Percentiles rank a stretch among this genome's conserved stretches.
Conservation (phyloP, 1,140 invertebrate species). For the Anagrus nilaparvatae region DNA sequence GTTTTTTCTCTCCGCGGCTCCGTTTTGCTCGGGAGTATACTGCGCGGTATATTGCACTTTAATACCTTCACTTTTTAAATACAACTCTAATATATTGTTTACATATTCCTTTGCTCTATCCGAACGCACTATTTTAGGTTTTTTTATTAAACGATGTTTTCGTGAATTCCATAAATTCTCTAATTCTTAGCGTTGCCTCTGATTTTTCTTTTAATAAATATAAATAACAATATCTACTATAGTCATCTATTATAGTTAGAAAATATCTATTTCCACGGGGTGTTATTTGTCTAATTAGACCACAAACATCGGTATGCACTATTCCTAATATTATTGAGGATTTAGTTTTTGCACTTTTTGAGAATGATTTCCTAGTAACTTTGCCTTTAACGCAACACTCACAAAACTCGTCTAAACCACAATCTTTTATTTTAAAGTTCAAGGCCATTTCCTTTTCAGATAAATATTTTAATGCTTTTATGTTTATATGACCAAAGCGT, state of each 20-base stretch:
- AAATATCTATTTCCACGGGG: slow-evolving; percentile 18
- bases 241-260: slow-evolving; percentile 2
- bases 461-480: slow-evolving; percentile 6
- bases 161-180: slow-evolving; percentile 14
- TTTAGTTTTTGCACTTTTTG: slow-evolving; percentile 4
- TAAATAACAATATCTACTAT: not conserved
- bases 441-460: not conserved
- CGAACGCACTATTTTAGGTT: slow-evolving; percentile 21
- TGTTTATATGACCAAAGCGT: slow-evolving; percentile 10
- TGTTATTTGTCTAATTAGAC: slow-evolving; percentile 15
- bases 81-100: slow-evolving; percentile 5
- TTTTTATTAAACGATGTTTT: slow-evolving; percentile 15
- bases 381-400: slow-evolving; percentile 22
- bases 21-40: slow-evolving; percentile 27
- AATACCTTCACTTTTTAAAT: slow-evolving; percentile 19
- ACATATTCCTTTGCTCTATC: slow-evolving; percentile 22
- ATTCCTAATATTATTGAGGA: slow-evolving; percentile 1
- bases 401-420: slow-evolving; percentile 11
- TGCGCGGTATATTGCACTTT: slow-evolving; percentile 13
- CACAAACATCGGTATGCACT: slow-evolving; percentile 4
- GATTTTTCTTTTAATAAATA: not conserved
- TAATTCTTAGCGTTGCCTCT: slow-evolving; percentile 11
- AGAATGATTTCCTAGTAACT: slow-evolving; percentile 13
- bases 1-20: slow-evolving; percentile 27
- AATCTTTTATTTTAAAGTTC: slow-evolving; percentile 3